Conservation (phyloP, 2,888 invertebrate species). For the Drosophila affinis region DNA sequence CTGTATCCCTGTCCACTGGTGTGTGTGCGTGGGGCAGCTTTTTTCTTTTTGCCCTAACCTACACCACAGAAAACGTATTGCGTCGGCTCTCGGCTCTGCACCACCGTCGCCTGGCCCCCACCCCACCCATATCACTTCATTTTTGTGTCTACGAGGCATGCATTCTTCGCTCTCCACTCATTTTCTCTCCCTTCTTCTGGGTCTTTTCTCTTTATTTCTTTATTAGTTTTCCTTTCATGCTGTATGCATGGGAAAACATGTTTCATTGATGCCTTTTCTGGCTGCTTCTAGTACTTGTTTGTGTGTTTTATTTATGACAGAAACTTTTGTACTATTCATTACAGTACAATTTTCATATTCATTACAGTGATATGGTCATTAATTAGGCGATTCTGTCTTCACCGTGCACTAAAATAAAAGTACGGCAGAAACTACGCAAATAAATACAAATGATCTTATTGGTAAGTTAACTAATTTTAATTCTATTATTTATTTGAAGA, state of each 20-base stretch:
- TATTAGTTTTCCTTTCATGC: conserved; percentile 42
- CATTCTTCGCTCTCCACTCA: conserved; percentile 30
- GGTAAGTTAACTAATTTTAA: not conserved
- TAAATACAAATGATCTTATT: not conserved
- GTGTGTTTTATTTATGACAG: conserved; percentile 16
- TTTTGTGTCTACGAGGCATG: conserved; percentile 54
- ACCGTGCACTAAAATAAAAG: not conserved
- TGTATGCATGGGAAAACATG: conserved; percentile 31
- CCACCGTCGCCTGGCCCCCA: conserved; percentile 3
- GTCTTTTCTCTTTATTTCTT: conserved; percentile 31
- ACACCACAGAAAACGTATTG: conserved; percentile 75
- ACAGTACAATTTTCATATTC: conserved; percentile 21
- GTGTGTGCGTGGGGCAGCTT: conserved; percentile 39
- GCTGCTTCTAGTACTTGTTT: conserved; percentile 3
- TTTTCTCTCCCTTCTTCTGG: conserved; percentile 23
- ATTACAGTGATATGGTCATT: not conserved
- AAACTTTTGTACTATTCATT: conserved; percentile 16
- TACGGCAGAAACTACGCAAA: not conserved
- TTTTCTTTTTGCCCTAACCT: conserved; percentile 69
- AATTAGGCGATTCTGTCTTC: not conserved
- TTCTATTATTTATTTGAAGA: not conserved
- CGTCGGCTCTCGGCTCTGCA: conserved; percentile 55
- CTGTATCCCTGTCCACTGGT: conserved; percentile 14
- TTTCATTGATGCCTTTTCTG: conserved; percentile 63
- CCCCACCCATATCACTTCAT: conserved; percentile 38